Evolutionary conservation across 1,140 invertebrate genomes (phyloP), one percentile per base, ranked within the genome.

Genomic region (Drosophila melanica): DNA sequence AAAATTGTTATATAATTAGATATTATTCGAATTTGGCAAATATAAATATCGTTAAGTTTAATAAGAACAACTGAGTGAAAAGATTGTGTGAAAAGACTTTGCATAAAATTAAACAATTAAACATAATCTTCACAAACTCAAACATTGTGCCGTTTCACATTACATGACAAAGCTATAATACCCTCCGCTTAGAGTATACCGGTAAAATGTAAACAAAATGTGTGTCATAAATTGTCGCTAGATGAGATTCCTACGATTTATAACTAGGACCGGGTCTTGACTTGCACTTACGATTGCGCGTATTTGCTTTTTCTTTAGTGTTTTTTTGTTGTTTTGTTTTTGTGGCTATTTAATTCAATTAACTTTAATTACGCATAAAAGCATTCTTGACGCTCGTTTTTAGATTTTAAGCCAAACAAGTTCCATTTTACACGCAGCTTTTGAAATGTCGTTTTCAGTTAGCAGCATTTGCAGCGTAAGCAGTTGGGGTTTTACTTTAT

Each of bases 301-400:
- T 33, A 58, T 65, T 72, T 44, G 41, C 33, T 53, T 58, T 37
- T 48, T 11, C 14, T 37, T 14, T 20, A 12, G 51, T 18, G 55
- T 48, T 35, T 30, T 27, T 27, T 4, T 30, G 30, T n/a, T 33
- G 14, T 10, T 14, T 33, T 33, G 53, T 50, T 47, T 20, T 27
- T 48, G n/a, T 57, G 20, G 53, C 70, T 47, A 51, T 78, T 81
- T 75, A 78, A 87, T 82, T 87, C 77, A 86, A 87, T 87, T 87
- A 69, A 87, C 71, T 82, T 87, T 74, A 87, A 87, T 87, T 77
- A 51, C 82, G 68, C 69, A 87, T 74, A 59, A 87, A 86, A 79
- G 60, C 76, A 79, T 80, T 80, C 68, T 62, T 63, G 7, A 48
- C 30, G 39, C 41, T 65, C 64, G 47, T 50, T 57, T 65, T 70